Percentiles rank a stretch among this genome's conserved stretches.
Conservation (phyloP, 2,113 vertebrate genomes). For the Caretta caretta region DNA sequence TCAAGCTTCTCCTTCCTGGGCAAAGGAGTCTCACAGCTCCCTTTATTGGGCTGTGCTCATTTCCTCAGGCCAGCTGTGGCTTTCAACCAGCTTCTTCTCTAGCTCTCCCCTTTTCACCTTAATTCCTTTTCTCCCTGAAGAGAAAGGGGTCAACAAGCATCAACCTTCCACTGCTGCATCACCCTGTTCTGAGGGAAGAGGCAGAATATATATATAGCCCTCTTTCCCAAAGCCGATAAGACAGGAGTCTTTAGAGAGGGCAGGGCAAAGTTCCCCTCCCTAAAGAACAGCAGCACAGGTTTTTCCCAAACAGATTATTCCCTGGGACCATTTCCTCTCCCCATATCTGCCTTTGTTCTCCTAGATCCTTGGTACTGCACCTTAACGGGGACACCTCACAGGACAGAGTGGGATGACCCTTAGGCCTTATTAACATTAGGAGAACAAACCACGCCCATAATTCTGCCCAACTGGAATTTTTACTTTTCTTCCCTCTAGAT, state of each 20-base stretch:
- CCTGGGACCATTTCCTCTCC: not conserved
- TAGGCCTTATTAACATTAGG: not conserved
- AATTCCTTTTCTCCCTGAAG: too few relatives aligned
- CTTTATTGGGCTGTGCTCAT: not conserved
- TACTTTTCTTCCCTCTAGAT: not conserved
- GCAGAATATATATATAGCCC: not conserved
- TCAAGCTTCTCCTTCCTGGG: not conserved
- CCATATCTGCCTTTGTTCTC: not conserved
- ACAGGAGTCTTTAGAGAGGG: too few relatives aligned
- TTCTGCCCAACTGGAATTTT: not conserved
- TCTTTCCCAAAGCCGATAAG: not conserved
- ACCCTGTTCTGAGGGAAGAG: not conserved
- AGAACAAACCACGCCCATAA: not conserved
- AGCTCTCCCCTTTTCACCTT: not conserved
- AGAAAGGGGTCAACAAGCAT: too few relatives aligned
- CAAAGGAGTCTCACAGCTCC: not conserved
- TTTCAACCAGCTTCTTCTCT: not conserved
- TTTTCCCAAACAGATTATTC: not conserved
- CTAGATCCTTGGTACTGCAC: not conserved
- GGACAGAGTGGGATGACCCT: not conserved
- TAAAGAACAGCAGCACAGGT: not conserved
- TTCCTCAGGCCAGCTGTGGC: not conserved
- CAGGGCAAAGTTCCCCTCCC: too few relatives aligned
- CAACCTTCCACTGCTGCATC: not conserved
- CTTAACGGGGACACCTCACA: not conserved